Evolutionary conservation across 2,888 invertebrate genomes (phyloP), one percentile per base, ranked within the genome.

Genomic region (Oligia fasciuncula): DNA sequence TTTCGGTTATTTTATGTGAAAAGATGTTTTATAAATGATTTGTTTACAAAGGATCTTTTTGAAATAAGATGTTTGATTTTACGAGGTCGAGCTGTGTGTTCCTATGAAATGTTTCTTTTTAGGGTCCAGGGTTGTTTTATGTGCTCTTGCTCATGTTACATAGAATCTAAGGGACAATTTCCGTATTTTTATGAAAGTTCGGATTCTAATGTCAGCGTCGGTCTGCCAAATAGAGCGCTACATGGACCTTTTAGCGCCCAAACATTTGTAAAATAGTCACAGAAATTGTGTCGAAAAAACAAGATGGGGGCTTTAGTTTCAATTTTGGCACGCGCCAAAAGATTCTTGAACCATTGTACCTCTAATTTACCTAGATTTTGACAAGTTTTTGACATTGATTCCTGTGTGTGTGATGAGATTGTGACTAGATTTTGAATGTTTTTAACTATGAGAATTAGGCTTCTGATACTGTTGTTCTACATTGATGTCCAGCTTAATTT

Each of bases 1-100:
- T 57, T 68, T 68, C 2, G 23, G 40, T 14, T 11, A 13, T 69
- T 79, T 63, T 73, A 40, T 73, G 63, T 80, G 62, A 68, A n/a
- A 29, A 46, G 0, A 65, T 73, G 11, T 54, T 69, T 60, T 66
- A 35, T n/a, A 40, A 40, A 40, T 62, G 17, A 54, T 68, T 46
- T 46, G 62, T 14, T 57, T 73, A 68, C 46, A 80, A 74, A 74
- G 54, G 68, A 6, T 46, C 6, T 11, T 35, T 0, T 14, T 73
- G 9, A 80, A 68, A 68, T 60, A 49, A 78, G 49, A 79, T 14
- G 54, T 78, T 17, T 51, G 40, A 40, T 17, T 29, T 49, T 49
- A 40, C 14, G 46, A 65, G 4, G 51, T 29, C 43, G 23, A 13
- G 43, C 9, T 23, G 5, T 4, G n/a, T n/a, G 35, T 4, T 35